phyloP scores from a whole-genome alignment of 2,797 vertebrate species.

The Scolopax rusticola region DNA sequence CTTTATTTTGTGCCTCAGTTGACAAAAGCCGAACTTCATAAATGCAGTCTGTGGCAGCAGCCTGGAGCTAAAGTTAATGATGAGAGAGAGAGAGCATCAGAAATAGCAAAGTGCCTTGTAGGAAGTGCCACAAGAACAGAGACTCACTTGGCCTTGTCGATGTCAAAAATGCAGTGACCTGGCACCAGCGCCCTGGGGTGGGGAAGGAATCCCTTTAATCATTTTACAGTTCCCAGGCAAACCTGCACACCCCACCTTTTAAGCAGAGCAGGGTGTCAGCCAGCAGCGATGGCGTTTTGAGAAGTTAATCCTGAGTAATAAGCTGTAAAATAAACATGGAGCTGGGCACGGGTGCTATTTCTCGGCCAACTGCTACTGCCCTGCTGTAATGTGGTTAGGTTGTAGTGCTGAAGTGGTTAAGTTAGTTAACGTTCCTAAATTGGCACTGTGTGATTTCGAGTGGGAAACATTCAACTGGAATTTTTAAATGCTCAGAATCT shows the following conservation, averaged over 20 bases:
- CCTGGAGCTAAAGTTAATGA: slow-evolving; percentile 57
- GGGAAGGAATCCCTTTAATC: background rate
- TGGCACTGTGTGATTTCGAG: slow-evolving; percentile 72
- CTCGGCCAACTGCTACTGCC: slow-evolving; percentile 31
- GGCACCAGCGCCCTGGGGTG: background rate
- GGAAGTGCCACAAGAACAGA: background rate
- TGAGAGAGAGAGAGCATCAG: slow-evolving; percentile 21
- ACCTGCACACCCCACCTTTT: background rate
- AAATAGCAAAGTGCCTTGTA: slow-evolving; percentile 41
- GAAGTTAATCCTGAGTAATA: slow-evolving; percentile 17
- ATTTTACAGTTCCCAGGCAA: background rate
- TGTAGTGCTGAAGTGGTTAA: slow-evolving; percentile 78
- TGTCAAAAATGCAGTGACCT: background rate
- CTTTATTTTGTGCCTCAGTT: slow-evolving; percentile 58
- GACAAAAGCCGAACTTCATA: slow-evolving; percentile 57
- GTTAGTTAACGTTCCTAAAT: slow-evolving; percentile 67
- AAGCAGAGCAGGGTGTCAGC: background rate
- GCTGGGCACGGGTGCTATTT: background rate
- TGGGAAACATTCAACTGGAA: slow-evolving; percentile 75
- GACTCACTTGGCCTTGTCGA: background rate
- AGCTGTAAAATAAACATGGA: slow-evolving; percentile 31
- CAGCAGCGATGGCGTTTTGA: background rate
- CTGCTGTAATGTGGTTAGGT: background rate
- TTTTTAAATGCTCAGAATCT: slow-evolving; percentile 79
- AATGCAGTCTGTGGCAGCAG: slow-evolving; percentile 42